Evolutionary conservation across 2,797 vertebrate species (phyloP).

Genomic region (Enteromius trimaculatus): DNA sequence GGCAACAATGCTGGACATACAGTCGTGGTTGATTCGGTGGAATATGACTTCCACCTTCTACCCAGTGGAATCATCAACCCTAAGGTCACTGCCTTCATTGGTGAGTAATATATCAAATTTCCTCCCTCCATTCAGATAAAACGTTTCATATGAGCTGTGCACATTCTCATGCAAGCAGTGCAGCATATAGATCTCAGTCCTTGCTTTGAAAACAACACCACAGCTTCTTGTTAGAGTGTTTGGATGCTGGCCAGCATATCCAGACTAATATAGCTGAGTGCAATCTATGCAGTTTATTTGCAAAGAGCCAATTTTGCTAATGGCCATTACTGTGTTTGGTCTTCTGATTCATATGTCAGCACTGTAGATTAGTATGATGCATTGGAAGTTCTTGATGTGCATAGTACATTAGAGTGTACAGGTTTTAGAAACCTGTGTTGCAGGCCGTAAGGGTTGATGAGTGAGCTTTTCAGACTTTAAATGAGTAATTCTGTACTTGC

Average conservation of each 20-base stretch:
- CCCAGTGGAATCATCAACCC: conserved; percentile 99
- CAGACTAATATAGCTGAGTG: conserved; percentile 35
- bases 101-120: conserved; percentile 76
- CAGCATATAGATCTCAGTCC: neutral
- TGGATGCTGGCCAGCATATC: conserved; percentile 14
- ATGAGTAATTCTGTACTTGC: neutral
- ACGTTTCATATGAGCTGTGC: neutral
- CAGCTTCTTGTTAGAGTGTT: neutral
- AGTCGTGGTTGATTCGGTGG: conserved; percentile 96
- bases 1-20: conserved; percentile 99
- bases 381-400: neutral
- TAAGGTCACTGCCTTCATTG: conserved; percentile 94
- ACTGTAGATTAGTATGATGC: conserved; percentile 19
- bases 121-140: neutral
- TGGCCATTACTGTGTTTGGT: conserved; percentile 45
- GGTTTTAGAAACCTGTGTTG: neutral
- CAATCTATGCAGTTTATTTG: conserved; percentile 50
- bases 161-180: neutral
- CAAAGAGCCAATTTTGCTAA: conserved; percentile 59
- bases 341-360: conserved; percentile 33
- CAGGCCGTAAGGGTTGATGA: neutral
- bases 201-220: neutral
- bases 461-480: neutral
- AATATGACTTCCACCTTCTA: conserved; percentile 98
- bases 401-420: neutral